phyloP scores from a whole-genome alignment of 2,888 invertebrate genomes.

The Amphipyra berbera region DNA sequence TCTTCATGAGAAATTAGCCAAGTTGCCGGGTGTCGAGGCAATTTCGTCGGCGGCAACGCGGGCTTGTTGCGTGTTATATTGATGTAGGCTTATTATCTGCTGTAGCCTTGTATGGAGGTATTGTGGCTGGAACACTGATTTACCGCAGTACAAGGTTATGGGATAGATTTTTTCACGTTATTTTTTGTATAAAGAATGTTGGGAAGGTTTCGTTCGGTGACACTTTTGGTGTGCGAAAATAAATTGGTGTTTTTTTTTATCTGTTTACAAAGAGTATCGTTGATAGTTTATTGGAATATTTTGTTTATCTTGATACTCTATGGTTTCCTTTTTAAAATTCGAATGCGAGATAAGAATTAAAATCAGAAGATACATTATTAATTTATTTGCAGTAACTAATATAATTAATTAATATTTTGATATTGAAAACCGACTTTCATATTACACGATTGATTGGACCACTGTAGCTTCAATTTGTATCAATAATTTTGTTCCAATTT shows the following conservation, averaged over 20 bases:
- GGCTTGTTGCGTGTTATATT: slow-evolving; percentile 65
- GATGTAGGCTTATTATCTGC: slow-evolving; percentile 64
- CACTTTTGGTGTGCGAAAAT: slow-evolving; percentile 27
- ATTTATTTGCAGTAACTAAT: too few relatives aligned
- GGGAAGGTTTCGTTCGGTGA: slow-evolving; percentile 15
- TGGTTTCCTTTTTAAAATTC: too few relatives aligned
- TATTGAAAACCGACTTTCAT: too few relatives aligned
- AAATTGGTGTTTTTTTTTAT: slow-evolving; percentile 1
- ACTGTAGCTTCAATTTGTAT: slow-evolving; percentile 49
- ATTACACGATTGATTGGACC: slow-evolving; percentile 50
- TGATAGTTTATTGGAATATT: too few relatives aligned
- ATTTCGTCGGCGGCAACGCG: slow-evolving; percentile 62
- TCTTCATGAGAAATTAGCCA: slow-evolving; percentile 75
- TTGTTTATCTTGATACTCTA: too few relatives aligned
- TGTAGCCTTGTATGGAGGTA: slow-evolving; percentile 58
- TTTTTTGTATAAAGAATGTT: slow-evolving; percentile 47
- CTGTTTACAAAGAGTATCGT: not conserved
- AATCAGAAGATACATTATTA: too few relatives aligned
- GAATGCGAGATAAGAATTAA: too few relatives aligned
- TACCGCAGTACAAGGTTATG: slow-evolving; percentile 54
- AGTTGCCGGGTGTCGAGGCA: slow-evolving; percentile 71
- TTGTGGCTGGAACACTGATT: slow-evolving; percentile 57
- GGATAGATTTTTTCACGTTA: slow-evolving; percentile 36
- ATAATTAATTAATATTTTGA: too few relatives aligned
- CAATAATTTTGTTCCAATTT: slow-evolving; percentile 54